Conservation (phyloP, 2,113 vertebrate genomes). For the Engraulis encrasicolus region DNA sequence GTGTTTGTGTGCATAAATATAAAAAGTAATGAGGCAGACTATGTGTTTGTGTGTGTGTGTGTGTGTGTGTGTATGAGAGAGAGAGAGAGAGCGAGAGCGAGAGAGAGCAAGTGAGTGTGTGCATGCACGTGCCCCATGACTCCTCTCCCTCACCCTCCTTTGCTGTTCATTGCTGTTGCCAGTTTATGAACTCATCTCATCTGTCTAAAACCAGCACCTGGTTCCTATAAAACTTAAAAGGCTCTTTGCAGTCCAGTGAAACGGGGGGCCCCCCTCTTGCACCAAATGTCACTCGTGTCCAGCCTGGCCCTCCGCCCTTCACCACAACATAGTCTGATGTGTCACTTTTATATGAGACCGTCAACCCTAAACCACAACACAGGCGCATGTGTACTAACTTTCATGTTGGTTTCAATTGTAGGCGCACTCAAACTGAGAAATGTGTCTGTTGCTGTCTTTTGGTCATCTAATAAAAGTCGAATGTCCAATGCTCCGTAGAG, state of each 20-base stretch:
- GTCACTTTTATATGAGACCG: too few species aligned
- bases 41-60: too few species aligned
- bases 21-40: too few species aligned
- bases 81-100: too few species aligned
- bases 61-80: too few species aligned
- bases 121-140: too few species aligned
- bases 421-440: too few species aligned
- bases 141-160: not conserved
- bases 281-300: not conserved
- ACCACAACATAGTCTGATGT: not conserved
- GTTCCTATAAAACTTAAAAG: slow-evolving; percentile 10
- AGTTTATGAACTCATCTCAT: slow-evolving; percentile 13
- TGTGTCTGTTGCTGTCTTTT: not conserved
- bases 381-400: not conserved
- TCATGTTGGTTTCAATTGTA: not conserved
- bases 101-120: too few species aligned
- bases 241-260: not conserved
- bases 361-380: not conserved
- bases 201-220: not conserved
- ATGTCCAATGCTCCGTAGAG: too few species aligned
- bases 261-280: not conserved
- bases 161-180: not conserved
- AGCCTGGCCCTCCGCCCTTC: not conserved
- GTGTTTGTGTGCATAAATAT: too few species aligned
- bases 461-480: too few species aligned